Evolutionary conservation across 2,113 vertebrate species (phyloP), one percentile per base, ranked within the genome.

Genomic region (Phyllostomus discolor): DNA sequence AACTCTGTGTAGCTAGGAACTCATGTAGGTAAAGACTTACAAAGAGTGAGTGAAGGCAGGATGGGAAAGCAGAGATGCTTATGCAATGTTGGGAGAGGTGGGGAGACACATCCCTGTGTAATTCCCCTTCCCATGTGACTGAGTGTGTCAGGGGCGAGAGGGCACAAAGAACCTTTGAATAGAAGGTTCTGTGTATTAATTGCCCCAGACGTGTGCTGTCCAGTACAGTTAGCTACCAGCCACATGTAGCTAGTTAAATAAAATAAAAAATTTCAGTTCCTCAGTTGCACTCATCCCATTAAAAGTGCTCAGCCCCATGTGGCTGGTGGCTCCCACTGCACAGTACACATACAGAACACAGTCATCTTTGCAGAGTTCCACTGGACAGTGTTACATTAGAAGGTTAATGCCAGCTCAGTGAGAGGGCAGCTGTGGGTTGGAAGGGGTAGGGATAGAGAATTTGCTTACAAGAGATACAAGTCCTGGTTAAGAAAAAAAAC

Each of bases 381-480:
- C 10, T 46, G 66, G 46, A 54, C 10, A 73, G 8, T 76, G 24
- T 33, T 69, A 70, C 2, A 22, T 11, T 41, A 87, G 22, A 43
- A 69, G 81, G 75, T 57, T 88, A 70, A 75, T 46, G 43, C 64
- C n/a, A 83, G 92, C 59, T 81, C 33, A 81, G 33, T 91, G 33
- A 82, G n/a, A 78, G 88, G 82, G 73, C 10, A 88, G 78, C 22
- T 91, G 38, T 31, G n/a, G 38, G 94, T 86, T 88, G 78, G 59
- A 90, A 91, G 48, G 54, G 83, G 38, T 35, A 91, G 19, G 86
- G 48, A 62, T 15, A 95, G 59, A 95, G 75, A 92, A 20, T 82
- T 76, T 72, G 67, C 59, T 95, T 88, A 48, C 1, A 91, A n/a
- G 31, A 90, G 41, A 93, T 54, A 20, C 4, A 80, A 88, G 31